Evolutionary conservation across 2,797 vertebrate genomes (phyloP).

Genomic region (Petrocephalus sullivani): DNA sequence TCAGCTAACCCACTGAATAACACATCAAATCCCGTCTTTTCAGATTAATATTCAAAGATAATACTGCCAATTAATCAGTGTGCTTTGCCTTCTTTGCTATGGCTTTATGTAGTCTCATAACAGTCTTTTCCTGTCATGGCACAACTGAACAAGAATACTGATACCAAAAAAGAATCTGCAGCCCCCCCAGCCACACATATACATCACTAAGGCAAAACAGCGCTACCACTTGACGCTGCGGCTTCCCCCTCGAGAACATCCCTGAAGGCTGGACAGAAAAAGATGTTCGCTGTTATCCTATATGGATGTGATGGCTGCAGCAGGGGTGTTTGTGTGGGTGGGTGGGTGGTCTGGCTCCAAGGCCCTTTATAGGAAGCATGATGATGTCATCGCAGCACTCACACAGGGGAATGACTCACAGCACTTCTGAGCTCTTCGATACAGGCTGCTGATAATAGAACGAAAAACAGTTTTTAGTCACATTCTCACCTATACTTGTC

Average conservation of each 20-base stretch:
- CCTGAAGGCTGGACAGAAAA: constrained; percentile 6
- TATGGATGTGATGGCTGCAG: constrained; percentile 6
- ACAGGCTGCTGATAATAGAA: constrained; percentile 2
- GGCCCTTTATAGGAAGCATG: constrained; percentile 13
- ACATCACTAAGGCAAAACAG: not conserved
- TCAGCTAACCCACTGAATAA: not conserved
- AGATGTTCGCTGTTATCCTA: constrained; percentile 1
- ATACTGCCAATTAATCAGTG: not conserved
- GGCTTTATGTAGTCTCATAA: not conserved
- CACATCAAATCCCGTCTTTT: not conserved
- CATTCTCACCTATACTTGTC: constrained; percentile 13
- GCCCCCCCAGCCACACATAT: not conserved
- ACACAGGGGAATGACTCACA: constrained; percentile 7
- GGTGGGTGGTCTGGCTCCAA: constrained; percentile 5
- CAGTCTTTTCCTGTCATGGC: not conserved
- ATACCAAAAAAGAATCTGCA: not conserved
- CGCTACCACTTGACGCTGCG: not conserved
- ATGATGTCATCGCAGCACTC: constrained; percentile 13
- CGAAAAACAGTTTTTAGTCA: constrained; percentile 3
- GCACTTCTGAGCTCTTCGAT: not conserved
- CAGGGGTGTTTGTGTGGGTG: constrained; percentile 10
- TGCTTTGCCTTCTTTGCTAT: not conserved
- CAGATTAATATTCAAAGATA: not conserved
- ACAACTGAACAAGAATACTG: not conserved
- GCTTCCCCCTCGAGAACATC: not conserved